phyloP scores from a whole-genome alignment of 1,140 invertebrate species.

The Heliconius nattereri region DNA sequence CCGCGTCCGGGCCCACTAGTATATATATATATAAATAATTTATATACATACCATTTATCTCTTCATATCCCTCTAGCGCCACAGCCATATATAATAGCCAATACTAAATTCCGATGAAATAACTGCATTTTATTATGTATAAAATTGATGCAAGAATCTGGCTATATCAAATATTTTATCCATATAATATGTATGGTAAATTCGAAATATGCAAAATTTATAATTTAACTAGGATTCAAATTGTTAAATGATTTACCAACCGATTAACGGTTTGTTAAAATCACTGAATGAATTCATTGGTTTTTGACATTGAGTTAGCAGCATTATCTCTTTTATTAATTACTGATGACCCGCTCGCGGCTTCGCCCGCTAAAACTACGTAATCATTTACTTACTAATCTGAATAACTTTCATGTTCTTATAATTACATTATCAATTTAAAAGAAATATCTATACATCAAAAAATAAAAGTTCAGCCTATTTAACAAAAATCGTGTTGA shows the following conservation, averaged over 20 bases:
- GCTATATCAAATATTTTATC: neutral
- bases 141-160: conserved; percentile 11
- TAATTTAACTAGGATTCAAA: neutral
- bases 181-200: neutral
- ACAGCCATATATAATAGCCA: conserved; percentile 25
- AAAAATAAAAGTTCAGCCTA: too few relatives aligned
- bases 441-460: too few relatives aligned
- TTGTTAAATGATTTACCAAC: neutral
- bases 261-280: neutral
- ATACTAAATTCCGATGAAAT: conserved; percentile 26
- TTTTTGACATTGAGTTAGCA: neutral
- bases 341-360: too few relatives aligned
- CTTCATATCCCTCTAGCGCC: neutral
- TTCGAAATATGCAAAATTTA: neutral
- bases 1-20: too few relatives aligned
- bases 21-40: too few relatives aligned
- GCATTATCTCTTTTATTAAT: neutral
- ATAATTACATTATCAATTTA: too few relatives aligned
- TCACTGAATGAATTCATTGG: neutral
- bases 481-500: too few relatives aligned
- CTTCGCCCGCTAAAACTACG: too few relatives aligned
- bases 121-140: conserved; percentile 1
- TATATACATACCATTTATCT: too few relatives aligned
- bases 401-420: too few relatives aligned
- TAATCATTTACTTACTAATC: too few relatives aligned